Evolutionary conservation across 2,888 invertebrate species (phyloP).

Genomic region (Lepidocyrtoides sp.): DNA sequence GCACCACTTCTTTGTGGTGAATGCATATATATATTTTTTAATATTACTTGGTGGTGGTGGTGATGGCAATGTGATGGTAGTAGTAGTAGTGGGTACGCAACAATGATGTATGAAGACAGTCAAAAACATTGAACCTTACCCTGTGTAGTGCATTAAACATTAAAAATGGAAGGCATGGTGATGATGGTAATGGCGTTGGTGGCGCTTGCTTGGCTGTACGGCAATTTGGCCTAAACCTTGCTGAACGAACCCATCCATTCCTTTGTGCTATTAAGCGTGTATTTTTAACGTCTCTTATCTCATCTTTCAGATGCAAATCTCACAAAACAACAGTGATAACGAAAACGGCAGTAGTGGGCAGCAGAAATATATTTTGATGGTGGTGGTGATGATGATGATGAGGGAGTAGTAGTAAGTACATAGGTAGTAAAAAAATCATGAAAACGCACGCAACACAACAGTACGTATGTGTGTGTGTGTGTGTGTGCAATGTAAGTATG

Average conservation of each 20-base stretch:
- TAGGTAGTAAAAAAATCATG: too few relatives aligned
- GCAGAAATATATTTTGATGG: neutral
- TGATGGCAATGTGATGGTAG: neutral
- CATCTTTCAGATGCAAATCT: slow-evolving; percentile 56
- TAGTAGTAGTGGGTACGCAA: slow-evolving; percentile 33
- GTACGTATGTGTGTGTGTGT: neutral
- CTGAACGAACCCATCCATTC: slow-evolving; percentile 34
- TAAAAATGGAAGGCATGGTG: neutral
- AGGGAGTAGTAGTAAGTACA: neutral
- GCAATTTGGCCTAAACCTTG: slow-evolving; percentile 75
- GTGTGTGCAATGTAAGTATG: neutral
- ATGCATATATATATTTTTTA: neutral
- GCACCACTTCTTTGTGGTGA: neutral
- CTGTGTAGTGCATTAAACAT: slow-evolving; percentile 7
- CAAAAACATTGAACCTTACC: slow-evolving; percentile 60
- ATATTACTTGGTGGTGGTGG: slow-evolving; percentile 22
- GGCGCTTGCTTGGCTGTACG: slow-evolving; percentile 5
- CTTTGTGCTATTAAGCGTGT: neutral
- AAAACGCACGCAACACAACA: too few relatives aligned
- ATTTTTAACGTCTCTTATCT: slow-evolving; percentile 57
- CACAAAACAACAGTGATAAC: slow-evolving; percentile 29
- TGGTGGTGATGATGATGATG: too few relatives aligned
- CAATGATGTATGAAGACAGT: slow-evolving; percentile 23
- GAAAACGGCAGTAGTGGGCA: slow-evolving; percentile 49
- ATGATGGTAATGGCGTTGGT: slow-evolving; percentile 44